Conservation (phyloP, 2,797 vertebrate species). For the Alfaro cultratus region DNA sequence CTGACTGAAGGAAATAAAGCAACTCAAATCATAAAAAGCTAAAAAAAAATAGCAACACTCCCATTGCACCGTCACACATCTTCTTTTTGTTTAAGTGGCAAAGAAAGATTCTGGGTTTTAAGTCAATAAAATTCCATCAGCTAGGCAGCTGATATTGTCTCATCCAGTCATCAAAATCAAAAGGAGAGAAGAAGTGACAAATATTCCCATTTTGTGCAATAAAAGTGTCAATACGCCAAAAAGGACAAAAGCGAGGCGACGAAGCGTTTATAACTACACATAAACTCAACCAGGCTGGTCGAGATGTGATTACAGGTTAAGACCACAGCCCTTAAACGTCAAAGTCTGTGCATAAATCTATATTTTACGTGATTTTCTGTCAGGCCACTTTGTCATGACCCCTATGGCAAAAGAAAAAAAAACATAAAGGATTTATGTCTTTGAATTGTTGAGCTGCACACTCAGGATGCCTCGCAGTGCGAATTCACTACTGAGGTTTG, state of each 20-base stretch:
- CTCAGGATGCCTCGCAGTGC: neutral
- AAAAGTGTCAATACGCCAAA: neutral
- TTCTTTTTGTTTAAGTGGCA: neutral
- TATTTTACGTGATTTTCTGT: neutral
- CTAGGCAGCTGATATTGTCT: neutral
- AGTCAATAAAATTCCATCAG: neutral
- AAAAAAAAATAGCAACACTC: neutral
- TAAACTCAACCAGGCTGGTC: neutral
- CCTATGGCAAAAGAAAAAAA: neutral
- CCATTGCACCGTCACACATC: neutral
- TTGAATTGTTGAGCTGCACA: neutral
- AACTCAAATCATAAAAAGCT: neutral
- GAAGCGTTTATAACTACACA: neutral
- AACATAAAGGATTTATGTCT: neutral
- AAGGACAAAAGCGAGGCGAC: neutral
- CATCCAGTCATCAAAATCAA: neutral
- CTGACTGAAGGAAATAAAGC: neutral
- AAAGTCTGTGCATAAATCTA: neutral
- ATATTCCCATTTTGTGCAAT: neutral
- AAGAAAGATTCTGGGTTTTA: neutral
- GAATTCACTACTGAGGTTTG: neutral
- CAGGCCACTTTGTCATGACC: neutral
- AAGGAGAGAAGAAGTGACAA: neutral
- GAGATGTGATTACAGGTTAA: neutral
- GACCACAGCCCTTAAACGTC: neutral